Base-by-base conservation (phyloP, 2,113 vertebrate species). In the Gopherus evgoodei region DNA sequence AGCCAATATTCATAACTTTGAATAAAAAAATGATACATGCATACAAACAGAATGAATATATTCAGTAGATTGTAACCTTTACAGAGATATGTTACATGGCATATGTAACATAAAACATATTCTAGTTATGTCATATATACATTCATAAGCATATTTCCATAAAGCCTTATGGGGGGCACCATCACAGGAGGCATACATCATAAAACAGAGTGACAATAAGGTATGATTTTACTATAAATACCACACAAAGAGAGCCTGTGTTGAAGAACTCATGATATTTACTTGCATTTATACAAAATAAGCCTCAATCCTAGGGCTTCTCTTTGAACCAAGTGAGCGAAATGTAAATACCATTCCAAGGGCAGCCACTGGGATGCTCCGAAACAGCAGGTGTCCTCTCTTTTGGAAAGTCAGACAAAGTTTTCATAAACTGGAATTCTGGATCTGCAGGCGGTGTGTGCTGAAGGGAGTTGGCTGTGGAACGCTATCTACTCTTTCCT, bases 161-260 rank as follows among this genome's bases (percentile, higher is more conserved):
- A 50, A 50, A 50, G 50, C 50, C 13, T 50, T 5, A 50, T 50
- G 13, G 50, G 50, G 50, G 50, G 50, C 50, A 14, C 50, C 50
- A 50, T 50, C 50, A 50, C 50, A 50, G 2, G 65, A 69, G 65
- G 35, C 35, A 69, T 35, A 69, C 17, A 14, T 62, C 29, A 38
- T 69, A 21, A 38, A 69, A 38, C 11, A 44, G 21, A 42, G 75
- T 47, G 38, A 76, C n/a, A 21, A 8, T 25, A 76, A 76, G 42
- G 42, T 11, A 7, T 27, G 35, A 4, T 17, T 25, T 25, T 76
- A 14, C 44, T 76, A 47, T 44, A 76, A 47, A 83, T 94, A 88
- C 11, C 21, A 44, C 94, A 95, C 89, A 84, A 93, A 89, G 94
- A 95, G 96, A 95, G 93, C 96, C 90, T 91, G 91, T 95, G 93